phyloP scores from a whole-genome alignment of 2,888 invertebrate species.

The Aphidius colemani region DNA sequence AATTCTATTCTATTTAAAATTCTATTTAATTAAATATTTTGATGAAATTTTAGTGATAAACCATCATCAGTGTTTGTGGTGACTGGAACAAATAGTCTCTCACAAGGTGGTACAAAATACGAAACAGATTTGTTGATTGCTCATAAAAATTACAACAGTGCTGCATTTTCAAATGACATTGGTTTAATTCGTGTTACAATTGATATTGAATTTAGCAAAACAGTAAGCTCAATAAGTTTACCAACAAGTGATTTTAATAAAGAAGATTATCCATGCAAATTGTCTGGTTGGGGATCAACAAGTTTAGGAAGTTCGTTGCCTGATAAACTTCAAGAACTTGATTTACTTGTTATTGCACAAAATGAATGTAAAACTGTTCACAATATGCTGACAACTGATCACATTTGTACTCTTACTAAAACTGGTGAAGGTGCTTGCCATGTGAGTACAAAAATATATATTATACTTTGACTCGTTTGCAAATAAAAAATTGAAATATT shows the following conservation, averaged over 20 bases:
- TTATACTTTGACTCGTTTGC: background rate
- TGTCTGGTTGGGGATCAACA: constrained; percentile 63
- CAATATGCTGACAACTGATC: constrained; percentile 32
- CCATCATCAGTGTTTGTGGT: constrained; percentile 49
- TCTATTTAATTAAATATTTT: background rate
- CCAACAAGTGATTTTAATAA: constrained; percentile 56
- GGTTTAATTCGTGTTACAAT: constrained; percentile 57
- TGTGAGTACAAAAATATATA: constrained; percentile 38
- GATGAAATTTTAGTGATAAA: constrained; percentile 17
- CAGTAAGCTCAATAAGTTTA: constrained; percentile 57
- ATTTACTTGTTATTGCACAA: constrained; percentile 34
- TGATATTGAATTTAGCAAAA: constrained; percentile 54
- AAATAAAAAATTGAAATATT: background rate
- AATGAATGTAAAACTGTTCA: constrained; percentile 33
- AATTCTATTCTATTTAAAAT: background rate
- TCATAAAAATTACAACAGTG: constrained; percentile 60
- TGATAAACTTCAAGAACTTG: constrained; percentile 41
- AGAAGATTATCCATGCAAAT: constrained; percentile 36
- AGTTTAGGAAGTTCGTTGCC: constrained; percentile 35
- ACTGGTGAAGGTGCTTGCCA: constrained; percentile 52
- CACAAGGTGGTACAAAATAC: constrained; percentile 59
- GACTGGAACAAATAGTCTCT: constrained; percentile 62
- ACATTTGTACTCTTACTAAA: constrained; percentile 50
- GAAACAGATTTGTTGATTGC: constrained; percentile 55
- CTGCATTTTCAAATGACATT: constrained; percentile 60